Evolutionary conservation across 2,888 invertebrate species (phyloP).

Genomic region (Drosophila yooni): DNA sequence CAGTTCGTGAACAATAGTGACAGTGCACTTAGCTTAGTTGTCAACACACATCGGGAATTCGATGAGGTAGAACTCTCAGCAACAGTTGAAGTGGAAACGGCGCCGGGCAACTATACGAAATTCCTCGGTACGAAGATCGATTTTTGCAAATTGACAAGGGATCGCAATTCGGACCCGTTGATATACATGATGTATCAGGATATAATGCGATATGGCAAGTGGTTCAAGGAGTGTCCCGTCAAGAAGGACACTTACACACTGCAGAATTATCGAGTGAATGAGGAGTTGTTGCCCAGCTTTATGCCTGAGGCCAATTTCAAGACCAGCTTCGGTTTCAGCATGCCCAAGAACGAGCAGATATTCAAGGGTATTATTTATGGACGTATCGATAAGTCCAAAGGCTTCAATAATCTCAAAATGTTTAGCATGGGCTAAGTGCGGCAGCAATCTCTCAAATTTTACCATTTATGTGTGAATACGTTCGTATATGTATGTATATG

Average conservation of each 20-base stretch:
- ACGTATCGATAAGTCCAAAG: conserved; percentile 82
- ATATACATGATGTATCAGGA: conserved; percentile 74
- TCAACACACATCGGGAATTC: conserved; percentile 66
- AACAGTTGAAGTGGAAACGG: conserved; percentile 65
- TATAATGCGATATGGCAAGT: conserved; percentile 69
- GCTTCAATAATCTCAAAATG: conserved; percentile 82
- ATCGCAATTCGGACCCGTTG: conserved; percentile 69
- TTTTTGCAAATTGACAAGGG: conserved; percentile 79
- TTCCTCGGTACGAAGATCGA: conserved; percentile 64
- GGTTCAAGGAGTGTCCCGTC: conserved; percentile 79
- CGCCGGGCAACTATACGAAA: conserved; percentile 67
- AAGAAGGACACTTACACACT: conserved; percentile 71
- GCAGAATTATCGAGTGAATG: conserved; percentile 76
- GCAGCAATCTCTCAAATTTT: background rate
- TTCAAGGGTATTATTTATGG: conserved; percentile 70
- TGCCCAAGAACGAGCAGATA: conserved; percentile 49
- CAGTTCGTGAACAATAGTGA: conserved; percentile 72
- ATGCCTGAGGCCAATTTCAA: conserved; percentile 78
- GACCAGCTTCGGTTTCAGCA: conserved; percentile 42
- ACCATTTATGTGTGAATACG: background rate
- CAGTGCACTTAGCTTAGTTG: conserved; percentile 55
- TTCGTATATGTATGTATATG: background rate
- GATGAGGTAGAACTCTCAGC: conserved; percentile 68
- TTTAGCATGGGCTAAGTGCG: conserved; percentile 78
- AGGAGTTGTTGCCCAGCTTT: conserved; percentile 81